Base-by-base conservation (phyloP, 2,888 invertebrate genomes). In the Chrysolina haemoptera region DNA sequence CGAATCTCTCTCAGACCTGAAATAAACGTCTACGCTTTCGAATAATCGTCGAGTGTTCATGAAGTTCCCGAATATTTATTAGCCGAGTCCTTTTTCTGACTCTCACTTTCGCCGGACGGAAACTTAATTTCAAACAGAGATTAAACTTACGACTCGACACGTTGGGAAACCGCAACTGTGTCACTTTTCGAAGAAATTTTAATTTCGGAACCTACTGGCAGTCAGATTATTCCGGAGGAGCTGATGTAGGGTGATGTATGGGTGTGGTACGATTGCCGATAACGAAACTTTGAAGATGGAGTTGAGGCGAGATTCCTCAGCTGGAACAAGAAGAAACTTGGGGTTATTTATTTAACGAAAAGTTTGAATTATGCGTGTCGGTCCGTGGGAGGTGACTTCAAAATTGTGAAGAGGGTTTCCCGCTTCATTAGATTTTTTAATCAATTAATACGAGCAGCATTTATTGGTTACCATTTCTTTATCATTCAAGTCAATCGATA, bases 61-160 rank as follows among this genome's bases (percentile, higher is more conserved):
- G 62, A 74, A 75, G 55, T 68, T 68, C 67, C 48, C 68, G 73
- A 73, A 76, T 74, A 76, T 74, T 76, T 74, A 76, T 76, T 62
- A 72, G 59, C 71, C 43, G n/a, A 18, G 55, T 11, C 66, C 46
- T 70, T 71, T 72, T 65, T 62, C 53, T 16, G 40, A 71, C 50
- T 69, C 66, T 73, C 71, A 63, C 71, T 76, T 71, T 76, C 53
- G 55, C 27, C 48, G 62, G 67, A 68, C 62, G 55, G 20, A 71
- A 68, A 74, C 70, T 74, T 71, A 76, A 74, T 70, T 72, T 46
- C 46, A 64, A 48, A 63, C 53, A 16, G 63, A 70, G 73, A 76
- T 73, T 75, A 73, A 70, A 76, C 70, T 76, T 70, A 50, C 53
- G 9, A 20, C 53, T 59, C 53, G 22, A 35, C 16, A 66, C 55